Base-by-base conservation (phyloP, 2,888 invertebrate species). In the Dendrolimus pini region DNA sequence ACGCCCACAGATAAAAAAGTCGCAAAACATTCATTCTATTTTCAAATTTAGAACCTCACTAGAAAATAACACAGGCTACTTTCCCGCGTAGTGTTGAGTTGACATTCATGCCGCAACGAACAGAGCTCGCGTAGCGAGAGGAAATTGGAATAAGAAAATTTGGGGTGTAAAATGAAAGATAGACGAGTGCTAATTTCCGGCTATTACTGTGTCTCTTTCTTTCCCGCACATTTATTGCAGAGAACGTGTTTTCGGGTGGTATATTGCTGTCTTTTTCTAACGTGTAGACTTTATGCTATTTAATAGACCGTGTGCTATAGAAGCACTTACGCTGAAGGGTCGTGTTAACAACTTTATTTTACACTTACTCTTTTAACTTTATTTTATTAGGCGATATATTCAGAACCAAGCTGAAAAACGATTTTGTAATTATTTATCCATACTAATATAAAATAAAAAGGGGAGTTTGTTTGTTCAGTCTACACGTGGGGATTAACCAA, bases 81-180 rank as follows among this genome's bases (percentile, higher is more conserved):
- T 76, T 72, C 41, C 58, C 56, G 13, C 68, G 65, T 54, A 47
- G 12, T 18, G 12, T 9, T 14, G 7, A 55, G 58, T 62, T 65
- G 68, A 72, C 77, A 83, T 85, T 77, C 64, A 82, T 65, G 78
- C 68, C 68, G 71, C 74, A 70, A 79, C 30, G 6, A 79, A 82
- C 79, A 75, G 67, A 65, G 65, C 74, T 78, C 79, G 83, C 80
- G 84, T 82, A 78, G 83, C 78, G 71, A 85, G 81, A 86, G 92
- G 93, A 93, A 93, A 93, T 93, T 93, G 93, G 93, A 93, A 93
- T 93, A 93, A 93, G 93, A 93, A 93, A 93, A 93, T 93, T 93
- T 93, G 92, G 93, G 93, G 93, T 93, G 93, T 93, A 93, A 93
- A 93, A 93, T 93, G 93, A 93, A 93, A 93, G 93, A 93, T 93